These are phyloP conservation scores for Escarpia spicata DNA, from an alignment of 2,888 invertebrate species.

Conservation along the genomic window DNA sequence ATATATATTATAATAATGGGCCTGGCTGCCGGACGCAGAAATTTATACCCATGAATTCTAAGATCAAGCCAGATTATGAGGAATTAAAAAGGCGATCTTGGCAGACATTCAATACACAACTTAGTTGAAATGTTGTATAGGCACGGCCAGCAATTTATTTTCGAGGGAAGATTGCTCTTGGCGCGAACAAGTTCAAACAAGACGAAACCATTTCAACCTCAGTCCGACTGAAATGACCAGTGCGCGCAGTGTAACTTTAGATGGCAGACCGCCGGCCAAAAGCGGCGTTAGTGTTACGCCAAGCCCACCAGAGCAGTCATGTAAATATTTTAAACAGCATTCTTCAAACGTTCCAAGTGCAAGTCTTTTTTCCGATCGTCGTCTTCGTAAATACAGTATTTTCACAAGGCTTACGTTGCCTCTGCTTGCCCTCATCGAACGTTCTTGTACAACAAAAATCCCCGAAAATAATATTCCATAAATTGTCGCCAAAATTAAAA, in stretches of 20 bases:
- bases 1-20: not conserved
- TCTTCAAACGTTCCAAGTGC: slow-evolving; percentile 16
- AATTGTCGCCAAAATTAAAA: slow-evolving; percentile 8
- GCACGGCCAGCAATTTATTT: not conserved
- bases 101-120: slow-evolving; percentile 16
- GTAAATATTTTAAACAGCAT: slow-evolving; percentile 16
- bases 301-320: slow-evolving; percentile 12
- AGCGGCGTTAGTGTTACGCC: slow-evolving; percentile 13
- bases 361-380: not conserved
- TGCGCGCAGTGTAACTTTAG: slow-evolving; percentile 14
- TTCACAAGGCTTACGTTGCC: not conserved
- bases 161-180: not conserved
- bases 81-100: slow-evolving; percentile 16
- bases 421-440: not conserved
- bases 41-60: slow-evolving; percentile 4
- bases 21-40: not conserved
- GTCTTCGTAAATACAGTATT: not conserved
- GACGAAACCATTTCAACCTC: not conserved
- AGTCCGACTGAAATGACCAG: slow-evolving; percentile 13
- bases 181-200: slow-evolving; percentile 13
- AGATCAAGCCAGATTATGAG: slow-evolving; percentile 3
- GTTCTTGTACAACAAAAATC: not conserved
- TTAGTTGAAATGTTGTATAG: slow-evolving; percentile 12
- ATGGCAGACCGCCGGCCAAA: slow-evolving; percentile 13
- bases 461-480: slow-evolving; percentile 13